phyloP scores from a whole-genome alignment of 1,140 invertebrate genomes.

The Popillia japonica region DNA sequence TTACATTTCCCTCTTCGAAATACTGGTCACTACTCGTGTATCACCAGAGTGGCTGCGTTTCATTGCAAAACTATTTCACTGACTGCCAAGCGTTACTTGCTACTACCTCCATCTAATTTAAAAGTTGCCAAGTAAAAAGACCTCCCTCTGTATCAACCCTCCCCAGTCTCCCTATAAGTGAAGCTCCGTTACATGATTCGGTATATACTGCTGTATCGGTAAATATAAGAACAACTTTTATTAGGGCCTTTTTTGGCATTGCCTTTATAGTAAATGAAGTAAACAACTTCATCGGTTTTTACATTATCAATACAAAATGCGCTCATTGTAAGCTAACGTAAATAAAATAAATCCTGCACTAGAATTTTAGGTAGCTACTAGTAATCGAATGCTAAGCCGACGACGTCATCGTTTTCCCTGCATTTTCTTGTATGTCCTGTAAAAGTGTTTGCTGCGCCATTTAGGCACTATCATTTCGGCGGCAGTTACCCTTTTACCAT shows the following conservation, averaged over 20 bases:
- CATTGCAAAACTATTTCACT: too few relatives aligned
- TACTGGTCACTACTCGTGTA: too few relatives aligned
- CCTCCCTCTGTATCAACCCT: too few relatives aligned
- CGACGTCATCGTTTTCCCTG: too few relatives aligned
- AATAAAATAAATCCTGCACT: background rate
- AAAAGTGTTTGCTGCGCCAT: slow-evolving; percentile 53
- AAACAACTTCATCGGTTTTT: slow-evolving; percentile 16
- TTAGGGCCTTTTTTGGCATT: slow-evolving; percentile 20
- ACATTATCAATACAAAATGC: slow-evolving; percentile 8
- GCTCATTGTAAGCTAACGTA: background rate
- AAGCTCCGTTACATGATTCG: background rate
- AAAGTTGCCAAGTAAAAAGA: too few relatives aligned
- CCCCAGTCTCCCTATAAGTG: too few relatives aligned
- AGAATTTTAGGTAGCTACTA: too few relatives aligned
- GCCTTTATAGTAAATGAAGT: background rate
- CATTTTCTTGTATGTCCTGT: slow-evolving; percentile 30
- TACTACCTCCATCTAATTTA: too few relatives aligned
- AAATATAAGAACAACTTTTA: background rate
- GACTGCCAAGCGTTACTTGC: too few relatives aligned
- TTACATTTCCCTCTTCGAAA: too few relatives aligned
- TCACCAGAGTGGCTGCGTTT: too few relatives aligned
- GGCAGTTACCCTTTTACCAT: slow-evolving; percentile 50
- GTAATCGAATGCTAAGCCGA: too few relatives aligned
- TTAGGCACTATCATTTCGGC: slow-evolving; percentile 51
- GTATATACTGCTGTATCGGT: background rate